Conservation (phyloP, 2,888 invertebrate species). For the Lamellibrachia columna region DNA sequence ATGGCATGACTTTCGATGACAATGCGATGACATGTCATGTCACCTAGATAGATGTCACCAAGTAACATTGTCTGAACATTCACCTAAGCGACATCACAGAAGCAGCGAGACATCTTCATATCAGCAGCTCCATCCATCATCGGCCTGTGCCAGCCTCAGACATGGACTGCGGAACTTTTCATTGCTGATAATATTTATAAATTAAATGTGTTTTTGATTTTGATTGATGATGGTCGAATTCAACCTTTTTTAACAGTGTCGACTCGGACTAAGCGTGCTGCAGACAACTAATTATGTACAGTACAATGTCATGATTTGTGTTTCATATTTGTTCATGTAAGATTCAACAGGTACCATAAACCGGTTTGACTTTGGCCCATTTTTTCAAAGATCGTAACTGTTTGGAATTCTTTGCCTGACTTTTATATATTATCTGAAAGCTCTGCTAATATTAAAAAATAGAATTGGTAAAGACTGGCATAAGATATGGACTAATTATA, state of each 20-base stretch:
- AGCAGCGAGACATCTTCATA: background rate
- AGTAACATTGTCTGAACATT: background rate
- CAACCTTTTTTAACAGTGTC: background rate
- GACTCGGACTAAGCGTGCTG: background rate
- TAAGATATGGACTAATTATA: too few relatives aligned
- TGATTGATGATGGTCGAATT: background rate
- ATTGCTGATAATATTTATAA: background rate
- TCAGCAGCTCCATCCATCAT: background rate
- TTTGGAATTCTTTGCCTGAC: too few relatives aligned
- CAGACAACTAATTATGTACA: background rate
- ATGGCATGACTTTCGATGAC: background rate
- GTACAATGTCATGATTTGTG: background rate
- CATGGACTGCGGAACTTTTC: background rate
- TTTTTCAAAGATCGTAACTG: too few relatives aligned
- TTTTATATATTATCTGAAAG: too few relatives aligned
- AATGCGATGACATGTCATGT: background rate
- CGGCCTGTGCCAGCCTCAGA: background rate
- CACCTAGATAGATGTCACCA: background rate
- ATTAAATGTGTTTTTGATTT: slow-evolving; percentile 11
- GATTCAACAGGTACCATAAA: background rate
- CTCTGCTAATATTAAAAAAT: too few relatives aligned
- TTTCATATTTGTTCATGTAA: background rate
- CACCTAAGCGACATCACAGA: background rate
- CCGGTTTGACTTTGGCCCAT: too few relatives aligned
- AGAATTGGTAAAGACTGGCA: too few relatives aligned